Base-by-base conservation (phyloP, 2,797 vertebrate species). In the Rhodeus uyekii region DNA sequence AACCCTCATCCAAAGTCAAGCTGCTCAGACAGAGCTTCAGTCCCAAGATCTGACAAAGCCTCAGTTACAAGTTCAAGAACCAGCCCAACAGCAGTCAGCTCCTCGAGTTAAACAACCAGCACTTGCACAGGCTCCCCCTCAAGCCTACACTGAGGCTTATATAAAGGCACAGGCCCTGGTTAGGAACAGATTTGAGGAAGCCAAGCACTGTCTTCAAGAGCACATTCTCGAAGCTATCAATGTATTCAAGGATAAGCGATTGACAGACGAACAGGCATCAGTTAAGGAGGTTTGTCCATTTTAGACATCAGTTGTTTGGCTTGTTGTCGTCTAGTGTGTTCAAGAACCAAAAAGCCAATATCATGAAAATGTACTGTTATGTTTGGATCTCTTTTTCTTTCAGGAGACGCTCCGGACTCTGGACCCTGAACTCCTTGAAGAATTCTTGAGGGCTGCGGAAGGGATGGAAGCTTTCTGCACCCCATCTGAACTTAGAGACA, bases 401-500 rank as follows among this genome's bases (percentile, higher is more conserved):
- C 83, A 97, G 96, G 94, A 97, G 88, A 93, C 94, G 44, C 90
- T 97, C 80, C 92, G 90, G 83, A 91, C 91, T 46, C 90, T 96
- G 81, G 95, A 96, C 85, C 90, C 92, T 29, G 93, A 95, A 84
- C 87, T 95, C 84, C 92, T 98, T 84, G 93, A 95, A 64, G 95
- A 93, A 84, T 99, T 98, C 90, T 88, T 99, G 87, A 95, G 95
- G 91, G 95, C 96, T 44, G 91, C 96, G 1, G 95, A 97, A 84
- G 92, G 95, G 78, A 94, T 98, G 94, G 96, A 97, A 91, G 92
- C 87, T 12, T 92, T 94, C 85, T 96, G 95, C n/a, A 91, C 94
- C 0, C 90, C 93, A 1, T 86, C 87, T 0, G 93, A 94, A 86
- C 95, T 94, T 79, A 84, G 89, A 82, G 90, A 92, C 71, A 93